phyloP scores from a whole-genome alignment of 2,888 invertebrate species.

The Cataglyphis rosenhaueri region DNA sequence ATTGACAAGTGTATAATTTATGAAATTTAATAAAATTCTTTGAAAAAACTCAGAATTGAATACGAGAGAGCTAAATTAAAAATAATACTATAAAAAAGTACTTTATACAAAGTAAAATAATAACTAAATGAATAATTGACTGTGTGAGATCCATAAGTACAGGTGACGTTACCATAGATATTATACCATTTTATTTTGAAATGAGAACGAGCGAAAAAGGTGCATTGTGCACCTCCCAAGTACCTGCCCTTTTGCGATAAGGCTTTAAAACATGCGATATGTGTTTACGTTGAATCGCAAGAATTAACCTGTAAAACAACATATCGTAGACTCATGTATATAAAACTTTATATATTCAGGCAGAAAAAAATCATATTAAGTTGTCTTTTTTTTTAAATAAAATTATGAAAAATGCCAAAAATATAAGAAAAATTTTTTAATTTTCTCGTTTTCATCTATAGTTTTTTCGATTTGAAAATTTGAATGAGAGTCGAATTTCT shows the following conservation, averaged over 20 bases:
- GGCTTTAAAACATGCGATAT: conserved; percentile 64
- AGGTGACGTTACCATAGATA: conserved; percentile 54
- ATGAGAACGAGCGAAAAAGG: conserved; percentile 68
- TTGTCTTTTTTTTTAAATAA: not conserved
- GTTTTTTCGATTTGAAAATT: not conserved
- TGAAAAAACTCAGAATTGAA: not conserved
- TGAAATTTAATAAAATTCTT: not conserved
- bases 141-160: conserved; percentile 41
- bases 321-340: not conserved
- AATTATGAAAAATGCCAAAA: not conserved
- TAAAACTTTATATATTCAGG: not conserved
- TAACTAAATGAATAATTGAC: not conserved
- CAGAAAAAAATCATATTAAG: not conserved
- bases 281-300: conserved; percentile 58
- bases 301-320: conserved; percentile 37
- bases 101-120: not conserved
- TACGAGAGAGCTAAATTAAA: not conserved
- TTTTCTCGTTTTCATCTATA: not conserved
- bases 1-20: not conserved
- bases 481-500: not conserved
- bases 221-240: conserved; percentile 56
- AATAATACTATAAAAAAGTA: not conserved
- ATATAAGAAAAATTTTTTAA: not conserved
- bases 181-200: conserved; percentile 68
- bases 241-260: conserved; percentile 69